phyloP scores from a whole-genome alignment of 2,888 invertebrate species.

The Ophraella communa region DNA sequence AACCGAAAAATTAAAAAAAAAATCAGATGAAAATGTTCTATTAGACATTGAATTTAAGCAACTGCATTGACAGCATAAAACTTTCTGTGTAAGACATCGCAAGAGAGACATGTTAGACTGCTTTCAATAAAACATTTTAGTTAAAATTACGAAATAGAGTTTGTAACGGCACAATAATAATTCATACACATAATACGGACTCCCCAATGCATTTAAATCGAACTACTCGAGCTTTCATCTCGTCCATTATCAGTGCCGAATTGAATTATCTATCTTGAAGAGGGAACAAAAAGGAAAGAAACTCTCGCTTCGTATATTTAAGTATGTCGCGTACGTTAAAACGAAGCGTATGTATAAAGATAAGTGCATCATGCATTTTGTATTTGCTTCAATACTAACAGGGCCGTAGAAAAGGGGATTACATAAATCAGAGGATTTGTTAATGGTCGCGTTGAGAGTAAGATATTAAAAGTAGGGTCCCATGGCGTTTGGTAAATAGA shows the following conservation, averaged over 20 bases:
- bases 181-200: neutral
- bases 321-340: conserved; percentile 33
- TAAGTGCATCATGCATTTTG: conserved; percentile 51
- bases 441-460: neutral
- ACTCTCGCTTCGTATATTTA: conserved; percentile 22
- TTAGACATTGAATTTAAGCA: too few relatives aligned
- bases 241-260: conserved; percentile 36
- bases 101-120: too few relatives aligned
- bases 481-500: neutral
- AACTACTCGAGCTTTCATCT: conserved; percentile 10
- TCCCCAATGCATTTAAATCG: neutral
- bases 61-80: too few relatives aligned
- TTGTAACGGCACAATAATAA: neutral
- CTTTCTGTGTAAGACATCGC: too few relatives aligned
- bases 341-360: conserved; percentile 34
- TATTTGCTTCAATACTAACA: conserved; percentile 27
- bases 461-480: neutral
- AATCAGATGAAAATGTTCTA: too few relatives aligned
- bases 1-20: too few relatives aligned
- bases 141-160: neutral
- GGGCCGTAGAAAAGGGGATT: neutral
- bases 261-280: conserved; percentile 33
- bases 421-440: neutral
- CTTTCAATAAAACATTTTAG: neutral
- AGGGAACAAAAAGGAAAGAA: conserved; percentile 27